Evolutionary conservation across 2,113 vertebrate genomes (phyloP).

Genomic region (Chionomys nivalis): DNA sequence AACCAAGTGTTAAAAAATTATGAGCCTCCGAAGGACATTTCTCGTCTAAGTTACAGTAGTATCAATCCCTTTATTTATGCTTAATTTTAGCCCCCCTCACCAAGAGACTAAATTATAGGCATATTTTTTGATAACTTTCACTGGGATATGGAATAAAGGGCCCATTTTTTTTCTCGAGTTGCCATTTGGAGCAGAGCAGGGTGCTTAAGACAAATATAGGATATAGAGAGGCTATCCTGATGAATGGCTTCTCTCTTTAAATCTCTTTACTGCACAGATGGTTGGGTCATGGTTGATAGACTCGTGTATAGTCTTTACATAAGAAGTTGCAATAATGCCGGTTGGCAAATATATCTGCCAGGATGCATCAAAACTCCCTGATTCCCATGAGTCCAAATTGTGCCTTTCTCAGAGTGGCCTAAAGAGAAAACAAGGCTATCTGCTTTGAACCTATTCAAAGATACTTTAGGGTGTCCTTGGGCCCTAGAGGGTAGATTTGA

Average conservation of each 20-base stretch:
- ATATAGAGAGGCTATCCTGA: not conserved
- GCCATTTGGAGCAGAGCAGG: not conserved
- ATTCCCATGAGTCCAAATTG: not conserved
- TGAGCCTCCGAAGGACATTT: not conserved
- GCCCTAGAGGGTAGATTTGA: not conserved
- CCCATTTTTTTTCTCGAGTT: not conserved
- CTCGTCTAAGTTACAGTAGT: not conserved
- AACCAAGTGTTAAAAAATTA: not conserved
- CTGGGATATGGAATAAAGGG: not conserved
- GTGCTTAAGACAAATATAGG: not conserved
- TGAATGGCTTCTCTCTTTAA: slow-evolving; percentile 7
- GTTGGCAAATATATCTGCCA: not conserved
- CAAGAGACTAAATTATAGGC: not conserved
- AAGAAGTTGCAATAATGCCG: not conserved
- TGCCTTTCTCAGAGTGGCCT: not conserved
- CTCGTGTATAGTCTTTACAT: not conserved
- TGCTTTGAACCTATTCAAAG: slow-evolving; percentile 20
- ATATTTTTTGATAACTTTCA: not conserved
- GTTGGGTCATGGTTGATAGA: not conserved
- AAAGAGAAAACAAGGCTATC: not conserved
- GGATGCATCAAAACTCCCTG: not conserved
- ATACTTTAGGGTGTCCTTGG: not conserved
- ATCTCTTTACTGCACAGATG: not conserved
- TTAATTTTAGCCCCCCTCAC: not conserved
- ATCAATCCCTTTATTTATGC: not conserved